A percentile compares a stretch with the other conserved stretches of the same genome.
These are phyloP conservation scores for Xiphophorus couchianus DNA, from an alignment of 2,113 vertebrate species.

Conservation along the genomic window DNA sequence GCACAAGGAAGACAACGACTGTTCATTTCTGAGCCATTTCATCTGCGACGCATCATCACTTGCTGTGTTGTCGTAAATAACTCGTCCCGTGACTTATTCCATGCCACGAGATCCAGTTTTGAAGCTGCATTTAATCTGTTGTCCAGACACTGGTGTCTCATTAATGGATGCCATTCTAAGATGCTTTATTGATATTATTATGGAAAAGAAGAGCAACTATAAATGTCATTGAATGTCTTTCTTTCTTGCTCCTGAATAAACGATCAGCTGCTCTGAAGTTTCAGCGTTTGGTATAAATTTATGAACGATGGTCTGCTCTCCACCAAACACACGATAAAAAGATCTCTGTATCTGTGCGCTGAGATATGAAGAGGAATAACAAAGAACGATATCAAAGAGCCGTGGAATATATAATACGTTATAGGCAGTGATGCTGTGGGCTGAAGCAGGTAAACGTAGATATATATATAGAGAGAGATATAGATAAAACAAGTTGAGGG, in stretches of 20 bases:
- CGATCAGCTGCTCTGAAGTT: constrained; percentile 1
- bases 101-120: constrained; percentile 3
- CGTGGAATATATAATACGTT: background rate
- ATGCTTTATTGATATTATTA: constrained; percentile 14
- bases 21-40: background rate
- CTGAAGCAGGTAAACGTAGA: background rate
- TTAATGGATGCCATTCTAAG: constrained; percentile 12
- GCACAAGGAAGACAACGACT: background rate
- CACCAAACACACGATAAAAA: background rate
- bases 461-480: too few species aligned
- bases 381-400: background rate
- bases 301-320: background rate
- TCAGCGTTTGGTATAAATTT: background rate
- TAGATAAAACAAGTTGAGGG: too few species aligned
- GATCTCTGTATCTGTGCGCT: background rate
- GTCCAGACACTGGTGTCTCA: constrained; percentile 10
- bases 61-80: background rate
- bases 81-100: background rate
- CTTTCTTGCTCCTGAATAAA: constrained; percentile 37
- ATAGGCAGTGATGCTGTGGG: background rate
- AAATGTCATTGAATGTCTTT: constrained; percentile 29
- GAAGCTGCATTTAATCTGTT: constrained; percentile 21
- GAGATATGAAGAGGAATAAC: constrained; percentile 2
- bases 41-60: background rate
- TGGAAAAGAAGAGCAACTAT: constrained; percentile 43